Evolutionary conservation across 92 coral and sea anemone species (phyloP).

Genomic region (Pocillopora meandrina): DNA sequence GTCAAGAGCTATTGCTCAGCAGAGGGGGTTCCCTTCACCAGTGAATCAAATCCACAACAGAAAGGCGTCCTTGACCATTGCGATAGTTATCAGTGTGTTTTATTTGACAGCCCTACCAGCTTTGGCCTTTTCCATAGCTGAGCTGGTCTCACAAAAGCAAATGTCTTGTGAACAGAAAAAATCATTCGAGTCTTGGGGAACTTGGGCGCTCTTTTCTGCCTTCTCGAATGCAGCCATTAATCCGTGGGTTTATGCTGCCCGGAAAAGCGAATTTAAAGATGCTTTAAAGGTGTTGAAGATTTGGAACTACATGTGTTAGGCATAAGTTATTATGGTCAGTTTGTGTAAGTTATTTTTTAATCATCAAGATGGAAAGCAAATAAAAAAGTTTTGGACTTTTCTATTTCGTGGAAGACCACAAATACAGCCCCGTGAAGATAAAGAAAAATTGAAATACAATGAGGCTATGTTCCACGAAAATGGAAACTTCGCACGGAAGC

Average conservation of each 20-base stretch:
- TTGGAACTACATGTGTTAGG: constrained; percentile 16
- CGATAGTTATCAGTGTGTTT: constrained; percentile 38
- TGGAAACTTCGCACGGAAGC: too few species aligned
- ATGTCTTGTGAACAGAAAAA: constrained; percentile 11
- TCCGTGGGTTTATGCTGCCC: constrained; percentile 47
- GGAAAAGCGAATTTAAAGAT: constrained; percentile 40
- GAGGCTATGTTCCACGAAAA: too few species aligned
- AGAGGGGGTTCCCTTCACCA: neutral
- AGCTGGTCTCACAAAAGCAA: neutral
- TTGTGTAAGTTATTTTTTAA: neutral
- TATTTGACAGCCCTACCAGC: constrained; percentile 29
- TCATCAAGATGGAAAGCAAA: neutral
- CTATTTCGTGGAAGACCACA: too few species aligned
- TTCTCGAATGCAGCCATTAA: constrained; percentile 40
- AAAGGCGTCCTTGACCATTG: constrained; percentile 42
- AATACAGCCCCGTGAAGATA: too few species aligned
- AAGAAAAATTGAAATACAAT: too few species aligned
- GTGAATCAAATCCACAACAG: constrained; percentile 4
- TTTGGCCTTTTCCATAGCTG: constrained; percentile 6
- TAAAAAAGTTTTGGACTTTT: neutral
- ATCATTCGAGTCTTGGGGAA: constrained; percentile 18
- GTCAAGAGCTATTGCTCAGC: constrained; percentile 1
- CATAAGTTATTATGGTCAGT: neutral
- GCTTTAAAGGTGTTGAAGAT: constrained; percentile 19
- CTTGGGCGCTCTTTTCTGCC: constrained; percentile 30